Evolutionary conservation across 1,140 invertebrate genomes (phyloP), one percentile per base, ranked within the genome.

Genomic region (Nebria ingens): DNA sequence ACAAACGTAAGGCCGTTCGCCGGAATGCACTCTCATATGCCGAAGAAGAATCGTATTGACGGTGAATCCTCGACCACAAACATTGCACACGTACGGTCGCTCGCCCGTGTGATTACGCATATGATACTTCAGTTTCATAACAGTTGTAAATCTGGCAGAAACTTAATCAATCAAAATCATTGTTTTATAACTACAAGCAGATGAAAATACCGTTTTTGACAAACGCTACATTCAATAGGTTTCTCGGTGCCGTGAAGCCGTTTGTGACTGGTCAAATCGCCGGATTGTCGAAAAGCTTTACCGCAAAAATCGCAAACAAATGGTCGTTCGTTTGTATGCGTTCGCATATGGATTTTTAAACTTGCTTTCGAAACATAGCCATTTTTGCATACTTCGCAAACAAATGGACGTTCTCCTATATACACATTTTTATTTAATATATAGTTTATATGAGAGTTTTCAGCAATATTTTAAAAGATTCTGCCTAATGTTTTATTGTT

Each of bases 91-190:
- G 61, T 81, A 83, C 1, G 82, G 82, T 21, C 81, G 65, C 67
- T 84, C 82, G 1, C 81, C 77, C 0, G 77, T 79, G 60, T 80
- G 78, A 51, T 75, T 77, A 21, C 76, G 72, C 76, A 82, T 79
- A 62, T 83, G 81, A 23, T 80, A 71, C 55, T 77, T 77, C 22
- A 84, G 56, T 58, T 71, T 71, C 69, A 71, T 69, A 15, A 68
- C 63, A 19, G 69, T 71, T 21, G 69, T 71, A 57, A 71, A 71
- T 52, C 68, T 70, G 40, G 50, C 64, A 62, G 56, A 52, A 34
- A 45, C 2, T 11, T 13, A 12, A 50, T 12, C 11, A 21, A 21
- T 55, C 58, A 56, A 42, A 38, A 40, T 53, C 49, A 52, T 20
- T 42, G 17, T 19, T 55, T 19, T 21, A 51, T 51, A 51, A 50